phyloP scores from a whole-genome alignment of 2,797 vertebrate genomes.

The Aphelocoma californica region DNA sequence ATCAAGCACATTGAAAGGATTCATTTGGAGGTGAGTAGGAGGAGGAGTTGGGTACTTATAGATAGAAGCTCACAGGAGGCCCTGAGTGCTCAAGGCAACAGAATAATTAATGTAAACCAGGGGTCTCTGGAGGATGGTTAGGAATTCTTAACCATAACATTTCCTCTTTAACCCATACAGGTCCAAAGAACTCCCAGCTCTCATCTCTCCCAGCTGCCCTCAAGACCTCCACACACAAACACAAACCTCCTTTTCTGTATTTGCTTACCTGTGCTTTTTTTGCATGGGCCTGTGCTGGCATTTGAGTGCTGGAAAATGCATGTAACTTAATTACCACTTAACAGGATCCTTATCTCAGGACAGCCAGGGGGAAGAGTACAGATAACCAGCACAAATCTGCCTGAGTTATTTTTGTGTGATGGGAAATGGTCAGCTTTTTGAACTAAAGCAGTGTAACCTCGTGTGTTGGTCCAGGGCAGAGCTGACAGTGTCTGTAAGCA shows the following conservation, averaged over 20 bases:
- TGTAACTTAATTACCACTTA: background rate
- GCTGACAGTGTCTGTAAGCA: background rate
- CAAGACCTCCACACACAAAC: background rate
- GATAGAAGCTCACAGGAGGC: slow-evolving; percentile 47
- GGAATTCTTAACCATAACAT: slow-evolving; percentile 75
- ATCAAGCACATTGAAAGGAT: background rate
- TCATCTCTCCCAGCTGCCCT: background rate
- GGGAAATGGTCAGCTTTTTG: background rate
- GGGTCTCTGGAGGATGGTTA: slow-evolving; percentile 74
- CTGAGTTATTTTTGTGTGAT: background rate
- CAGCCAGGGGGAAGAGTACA: background rate
- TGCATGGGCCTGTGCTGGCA: background rate
- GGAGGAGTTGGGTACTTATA: slow-evolving; percentile 27
- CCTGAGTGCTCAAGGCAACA: slow-evolving; percentile 74
- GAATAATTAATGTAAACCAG: slow-evolving; percentile 84
- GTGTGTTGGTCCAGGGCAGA: background rate
- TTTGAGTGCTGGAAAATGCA: background rate
- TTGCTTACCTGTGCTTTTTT: background rate
- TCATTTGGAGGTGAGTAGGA: slow-evolving; percentile 26
- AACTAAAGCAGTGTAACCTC: background rate
- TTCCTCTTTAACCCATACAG: slow-evolving; percentile 56
- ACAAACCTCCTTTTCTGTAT: background rate
- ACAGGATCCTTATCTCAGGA: background rate
- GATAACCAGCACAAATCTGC: background rate
- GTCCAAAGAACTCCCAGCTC: background rate